Conservation (phyloP, 2,113 vertebrate genomes). For the Toxostoma redivivum region DNA sequence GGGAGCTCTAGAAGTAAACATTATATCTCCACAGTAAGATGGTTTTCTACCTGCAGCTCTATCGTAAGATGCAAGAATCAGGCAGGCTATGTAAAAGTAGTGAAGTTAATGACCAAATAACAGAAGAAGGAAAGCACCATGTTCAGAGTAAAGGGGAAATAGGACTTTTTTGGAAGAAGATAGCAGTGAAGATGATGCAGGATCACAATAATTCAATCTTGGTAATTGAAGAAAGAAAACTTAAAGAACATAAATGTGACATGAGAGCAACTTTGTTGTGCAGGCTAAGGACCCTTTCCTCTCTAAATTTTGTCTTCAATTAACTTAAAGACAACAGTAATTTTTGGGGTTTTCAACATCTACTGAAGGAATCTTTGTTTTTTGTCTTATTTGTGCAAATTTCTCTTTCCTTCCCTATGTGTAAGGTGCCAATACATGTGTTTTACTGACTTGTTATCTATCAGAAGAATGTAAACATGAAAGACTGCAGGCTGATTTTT, state of each 20-base stretch:
- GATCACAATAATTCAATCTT: background rate
- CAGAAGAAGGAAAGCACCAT: background rate
- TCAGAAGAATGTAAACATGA: background rate
- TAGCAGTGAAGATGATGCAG: background rate
- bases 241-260: background rate
- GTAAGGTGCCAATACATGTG: background rate
- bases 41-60: background rate
- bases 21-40: background rate
- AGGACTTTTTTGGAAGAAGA: background rate
- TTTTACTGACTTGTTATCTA: background rate
- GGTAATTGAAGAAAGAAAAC: background rate
- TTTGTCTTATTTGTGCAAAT: background rate
- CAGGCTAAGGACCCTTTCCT: background rate
- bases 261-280: background rate
- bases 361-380: background rate
- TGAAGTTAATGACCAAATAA: background rate
- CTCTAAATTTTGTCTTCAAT: background rate
- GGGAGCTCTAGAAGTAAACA: background rate
- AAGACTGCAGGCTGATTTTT: background rate
- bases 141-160: background rate
- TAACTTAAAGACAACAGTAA: background rate
- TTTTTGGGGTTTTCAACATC: background rate
- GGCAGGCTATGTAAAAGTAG: background rate
- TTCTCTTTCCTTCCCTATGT: rapidly evolving
- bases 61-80: background rate